Conservation (phyloP, 2,888 invertebrate species). For the Cylindroiulus punctatus region DNA sequence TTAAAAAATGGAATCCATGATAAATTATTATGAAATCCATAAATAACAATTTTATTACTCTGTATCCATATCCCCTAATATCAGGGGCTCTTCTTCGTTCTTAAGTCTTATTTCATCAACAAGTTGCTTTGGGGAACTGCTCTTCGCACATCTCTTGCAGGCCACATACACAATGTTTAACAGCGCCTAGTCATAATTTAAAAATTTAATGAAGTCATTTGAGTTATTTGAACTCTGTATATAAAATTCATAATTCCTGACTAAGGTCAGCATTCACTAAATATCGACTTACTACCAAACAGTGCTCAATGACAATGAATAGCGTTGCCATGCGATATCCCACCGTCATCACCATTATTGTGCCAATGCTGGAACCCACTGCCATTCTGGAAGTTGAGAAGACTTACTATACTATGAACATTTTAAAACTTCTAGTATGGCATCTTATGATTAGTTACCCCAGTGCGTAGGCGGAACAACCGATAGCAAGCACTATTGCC, state of each 20-base stretch:
- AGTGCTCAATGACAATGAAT: conserved; percentile 40
- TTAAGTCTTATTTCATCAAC: background rate
- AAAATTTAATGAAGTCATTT: background rate
- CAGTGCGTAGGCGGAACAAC: conserved; percentile 11
- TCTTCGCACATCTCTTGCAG: background rate
- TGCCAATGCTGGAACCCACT: conserved; percentile 47
- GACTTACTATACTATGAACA: background rate
- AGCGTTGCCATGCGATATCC: conserved; percentile 50
- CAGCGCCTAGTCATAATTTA: no score
- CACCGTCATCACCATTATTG: background rate
- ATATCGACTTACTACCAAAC: conserved; percentile 38
- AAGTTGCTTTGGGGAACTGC: background rate
- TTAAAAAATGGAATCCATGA: background rate
- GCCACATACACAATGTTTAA: background rate
- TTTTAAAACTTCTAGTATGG: no score
- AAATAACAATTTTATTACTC: background rate
- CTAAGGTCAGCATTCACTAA: background rate
- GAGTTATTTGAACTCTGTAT: background rate
- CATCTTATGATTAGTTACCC: background rate
- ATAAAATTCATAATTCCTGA: background rate
- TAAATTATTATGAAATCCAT: background rate
- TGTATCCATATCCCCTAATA: background rate
- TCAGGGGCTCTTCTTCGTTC: background rate
- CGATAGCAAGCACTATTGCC: background rate
- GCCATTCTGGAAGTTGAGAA: background rate